These are phyloP conservation scores for Galendromus occidentalis DNA, from an alignment of 1,140 invertebrate species.

Conservation along the genomic window DNA sequence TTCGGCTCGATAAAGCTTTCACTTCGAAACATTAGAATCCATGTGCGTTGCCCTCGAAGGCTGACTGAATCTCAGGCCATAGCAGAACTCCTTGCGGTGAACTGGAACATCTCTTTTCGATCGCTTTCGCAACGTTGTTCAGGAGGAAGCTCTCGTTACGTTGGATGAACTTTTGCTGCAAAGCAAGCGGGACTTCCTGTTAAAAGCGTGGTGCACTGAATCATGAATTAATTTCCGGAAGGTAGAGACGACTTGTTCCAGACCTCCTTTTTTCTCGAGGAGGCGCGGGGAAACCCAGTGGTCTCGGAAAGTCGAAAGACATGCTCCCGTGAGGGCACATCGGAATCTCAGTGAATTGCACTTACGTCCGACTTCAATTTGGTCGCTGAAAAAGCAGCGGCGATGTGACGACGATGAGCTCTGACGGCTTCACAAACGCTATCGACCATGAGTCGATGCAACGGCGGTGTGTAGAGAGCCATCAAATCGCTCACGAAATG, in stretches of 20 bases:
- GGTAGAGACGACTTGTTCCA: background rate
- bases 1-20: too few species aligned
- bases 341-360: background rate
- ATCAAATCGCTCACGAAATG: background rate
- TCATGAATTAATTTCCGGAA: background rate
- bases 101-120: background rate
- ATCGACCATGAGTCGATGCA: background rate
- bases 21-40: background rate
- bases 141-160: background rate
- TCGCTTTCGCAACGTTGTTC: background rate
- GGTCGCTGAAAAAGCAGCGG: background rate
- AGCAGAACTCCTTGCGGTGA: background rate
- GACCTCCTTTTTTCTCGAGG: background rate
- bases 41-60: background rate
- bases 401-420: background rate
- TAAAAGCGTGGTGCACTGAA: background rate
- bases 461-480: background rate
- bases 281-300: background rate
- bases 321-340: too few species aligned
- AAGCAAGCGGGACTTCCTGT: background rate
- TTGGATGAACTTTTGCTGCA: background rate
- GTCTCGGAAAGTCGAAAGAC: too few species aligned
- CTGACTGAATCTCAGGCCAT: background rate
- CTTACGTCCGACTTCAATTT: background rate
- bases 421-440: background rate